These are phyloP conservation scores for Protosalanx chinensis DNA, from an alignment of 2,797 vertebrate species.

Conservation along the genomic window DNA sequence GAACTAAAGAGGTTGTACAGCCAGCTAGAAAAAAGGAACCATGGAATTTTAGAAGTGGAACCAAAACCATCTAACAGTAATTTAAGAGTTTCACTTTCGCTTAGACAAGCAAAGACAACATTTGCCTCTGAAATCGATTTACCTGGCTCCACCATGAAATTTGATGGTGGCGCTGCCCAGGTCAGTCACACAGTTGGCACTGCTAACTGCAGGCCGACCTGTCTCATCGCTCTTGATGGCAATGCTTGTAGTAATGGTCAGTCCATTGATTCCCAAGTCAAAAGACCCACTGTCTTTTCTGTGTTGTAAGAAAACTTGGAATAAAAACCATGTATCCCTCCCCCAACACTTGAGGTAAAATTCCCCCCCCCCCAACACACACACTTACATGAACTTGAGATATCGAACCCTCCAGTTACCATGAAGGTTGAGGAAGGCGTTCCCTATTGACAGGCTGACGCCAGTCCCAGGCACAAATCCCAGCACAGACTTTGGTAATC, in stretches of 20 bases:
- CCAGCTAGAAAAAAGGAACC: constrained; percentile 62
- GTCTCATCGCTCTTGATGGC: constrained; percentile 62
- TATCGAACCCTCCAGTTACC: constrained; percentile 75
- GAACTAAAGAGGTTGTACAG: constrained; percentile 72
- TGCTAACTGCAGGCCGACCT: constrained; percentile 63
- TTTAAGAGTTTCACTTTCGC: background rate
- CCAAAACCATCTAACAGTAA: background rate
- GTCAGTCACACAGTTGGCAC: constrained; percentile 48
- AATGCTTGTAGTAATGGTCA: constrained; percentile 58
- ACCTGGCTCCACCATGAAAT: constrained; percentile 75
- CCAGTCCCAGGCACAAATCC: constrained; percentile 61
- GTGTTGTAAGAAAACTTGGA: constrained; percentile 3
- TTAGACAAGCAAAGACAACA: background rate
- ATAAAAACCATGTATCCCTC: background rate
- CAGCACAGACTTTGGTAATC: constrained; percentile 59
- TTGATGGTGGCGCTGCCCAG: constrained; percentile 54
- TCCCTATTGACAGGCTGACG: constrained; percentile 59
- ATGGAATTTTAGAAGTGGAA: background rate
- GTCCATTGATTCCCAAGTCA: constrained; percentile 58
- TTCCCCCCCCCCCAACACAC: background rate
- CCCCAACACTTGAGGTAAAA: background rate
- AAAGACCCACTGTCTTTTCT: constrained; percentile 74
- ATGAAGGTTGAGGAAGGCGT: constrained; percentile 64
- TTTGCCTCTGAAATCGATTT: background rate
- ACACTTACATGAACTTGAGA: constrained; percentile 63